Conservation (phyloP, 2,797 vertebrate species). For the Aeoliscus strigatus region DNA sequence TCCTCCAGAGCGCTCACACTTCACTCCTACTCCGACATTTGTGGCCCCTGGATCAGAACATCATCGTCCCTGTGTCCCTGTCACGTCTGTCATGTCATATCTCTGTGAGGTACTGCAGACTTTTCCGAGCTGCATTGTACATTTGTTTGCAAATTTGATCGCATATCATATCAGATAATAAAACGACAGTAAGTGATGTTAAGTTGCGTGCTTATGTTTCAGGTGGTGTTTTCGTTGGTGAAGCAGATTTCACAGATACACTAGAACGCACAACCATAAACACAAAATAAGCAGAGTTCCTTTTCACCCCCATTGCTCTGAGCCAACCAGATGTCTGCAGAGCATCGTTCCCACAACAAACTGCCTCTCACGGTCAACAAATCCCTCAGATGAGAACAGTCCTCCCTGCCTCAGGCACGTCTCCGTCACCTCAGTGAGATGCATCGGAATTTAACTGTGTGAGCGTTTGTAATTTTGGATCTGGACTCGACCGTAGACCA, state of each 20-base stretch:
- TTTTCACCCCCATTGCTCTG: constrained; percentile 51
- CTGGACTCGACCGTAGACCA: constrained; percentile 23
- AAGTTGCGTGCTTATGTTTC: too few species aligned
- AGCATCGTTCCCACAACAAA: constrained; percentile 64
- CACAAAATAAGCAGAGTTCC: constrained; percentile 56
- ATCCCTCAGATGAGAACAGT: constrained; percentile 8
- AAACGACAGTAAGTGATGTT: neutral
- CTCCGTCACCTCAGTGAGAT: neutral
- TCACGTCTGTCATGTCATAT: too few species aligned
- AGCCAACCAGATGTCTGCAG: constrained; percentile 58
- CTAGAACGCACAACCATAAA: constrained; percentile 55
- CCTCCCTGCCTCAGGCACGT: neutral
- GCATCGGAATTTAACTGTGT: constrained; percentile 1
- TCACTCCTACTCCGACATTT: too few species aligned
- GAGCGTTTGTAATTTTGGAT: constrained; percentile 17
- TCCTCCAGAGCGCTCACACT: too few species aligned
- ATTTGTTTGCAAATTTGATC: constrained; percentile 9
- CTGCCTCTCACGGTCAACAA: constrained; percentile 13
- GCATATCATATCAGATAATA: constrained; percentile 5
- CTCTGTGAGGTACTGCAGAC: constrained; percentile 20
- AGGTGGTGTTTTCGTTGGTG: constrained; percentile 7
- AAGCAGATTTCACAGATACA: constrained; percentile 10
- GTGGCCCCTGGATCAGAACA: too few species aligned
- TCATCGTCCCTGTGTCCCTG: too few species aligned
- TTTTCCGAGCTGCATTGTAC: neutral